Evolutionary conservation across 1,140 invertebrate genomes (phyloP).

Genomic region (Bombus soroeensis): DNA sequence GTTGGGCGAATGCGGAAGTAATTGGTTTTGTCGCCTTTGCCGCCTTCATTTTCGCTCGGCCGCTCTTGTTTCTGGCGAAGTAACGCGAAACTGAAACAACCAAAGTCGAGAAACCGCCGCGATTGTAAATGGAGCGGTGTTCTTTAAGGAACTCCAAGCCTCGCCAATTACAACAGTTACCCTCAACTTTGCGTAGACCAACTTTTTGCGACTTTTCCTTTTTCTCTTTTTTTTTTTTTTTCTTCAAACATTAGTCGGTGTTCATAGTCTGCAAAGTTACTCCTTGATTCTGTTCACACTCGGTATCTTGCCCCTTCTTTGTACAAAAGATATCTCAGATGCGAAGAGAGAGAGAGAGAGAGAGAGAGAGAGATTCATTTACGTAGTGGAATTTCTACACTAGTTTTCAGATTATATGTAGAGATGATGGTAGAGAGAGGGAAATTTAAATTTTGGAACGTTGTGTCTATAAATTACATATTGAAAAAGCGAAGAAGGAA

Average conservation of each 20-base stretch:
- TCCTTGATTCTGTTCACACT: too few species aligned
- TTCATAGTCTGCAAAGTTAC: background rate
- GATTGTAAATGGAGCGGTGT: conserved; percentile 12
- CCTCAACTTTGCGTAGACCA: background rate
- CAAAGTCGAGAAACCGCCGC: background rate
- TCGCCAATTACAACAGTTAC: conserved; percentile 1
- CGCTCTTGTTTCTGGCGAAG: background rate
- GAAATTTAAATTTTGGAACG: background rate
- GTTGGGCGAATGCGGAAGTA: conserved; percentile 7
- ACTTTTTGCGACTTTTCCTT: too few species aligned
- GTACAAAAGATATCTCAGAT: background rate
- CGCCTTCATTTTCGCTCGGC: conserved; percentile 1
- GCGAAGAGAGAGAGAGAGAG: background rate
- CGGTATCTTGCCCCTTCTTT: background rate
- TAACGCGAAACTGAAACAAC: conserved; percentile 17
- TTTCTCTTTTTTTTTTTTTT: background rate
- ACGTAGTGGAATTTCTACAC: background rate
- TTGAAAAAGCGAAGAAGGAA: too few species aligned
- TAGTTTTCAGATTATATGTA: background rate
- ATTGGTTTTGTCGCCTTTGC: conserved; percentile 40
- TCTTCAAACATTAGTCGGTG: background rate
- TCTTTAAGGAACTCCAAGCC: conserved; percentile 13
- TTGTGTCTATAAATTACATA: too few species aligned
- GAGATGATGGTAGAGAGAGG: too few species aligned
- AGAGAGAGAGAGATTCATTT: background rate